These are phyloP conservation scores for Apistogramma diplotaenia DNA, from an alignment of 2,113 vertebrate species.

Conservation along the genomic window DNA sequence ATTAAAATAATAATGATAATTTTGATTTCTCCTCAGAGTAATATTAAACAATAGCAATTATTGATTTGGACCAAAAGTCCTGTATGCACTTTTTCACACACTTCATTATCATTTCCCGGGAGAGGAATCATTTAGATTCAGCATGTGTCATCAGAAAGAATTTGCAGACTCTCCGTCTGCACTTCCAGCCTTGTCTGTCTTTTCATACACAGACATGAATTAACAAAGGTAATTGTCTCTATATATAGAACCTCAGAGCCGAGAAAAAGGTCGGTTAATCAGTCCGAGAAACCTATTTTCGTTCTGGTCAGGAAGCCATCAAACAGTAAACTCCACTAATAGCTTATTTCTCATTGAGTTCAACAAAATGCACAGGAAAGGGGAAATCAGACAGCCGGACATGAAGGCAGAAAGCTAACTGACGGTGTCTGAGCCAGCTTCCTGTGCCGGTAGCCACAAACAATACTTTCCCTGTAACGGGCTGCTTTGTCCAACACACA, in stretches of 20 bases:
- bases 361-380: constrained; percentile 15
- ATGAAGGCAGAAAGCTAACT: background rate
- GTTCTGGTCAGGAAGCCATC: background rate
- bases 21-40: background rate
- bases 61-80: background rate
- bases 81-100: background rate
- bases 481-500: background rate
- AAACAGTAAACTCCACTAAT: constrained; percentile 7
- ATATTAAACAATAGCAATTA: background rate
- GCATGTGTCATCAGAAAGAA: background rate
- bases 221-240: background rate
- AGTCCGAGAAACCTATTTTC: constrained; percentile 20
- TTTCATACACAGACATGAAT: background rate
- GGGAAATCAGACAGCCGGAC: constrained; percentile 3
- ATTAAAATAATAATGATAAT: too few relatives aligned
- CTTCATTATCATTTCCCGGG: background rate
- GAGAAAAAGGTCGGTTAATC: constrained; percentile 21
- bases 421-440: constrained; percentile 21
- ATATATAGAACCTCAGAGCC: background rate
- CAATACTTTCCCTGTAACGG: constrained; percentile 25
- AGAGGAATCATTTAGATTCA: background rate
- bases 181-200: background rate
- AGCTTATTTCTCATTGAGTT: constrained; percentile 1
- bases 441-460: constrained; percentile 10
- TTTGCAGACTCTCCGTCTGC: background rate